These are phyloP conservation scores for Galeopterus variegatus DNA, from an alignment of 2,113 vertebrate species.

Conservation along the genomic window DNA sequence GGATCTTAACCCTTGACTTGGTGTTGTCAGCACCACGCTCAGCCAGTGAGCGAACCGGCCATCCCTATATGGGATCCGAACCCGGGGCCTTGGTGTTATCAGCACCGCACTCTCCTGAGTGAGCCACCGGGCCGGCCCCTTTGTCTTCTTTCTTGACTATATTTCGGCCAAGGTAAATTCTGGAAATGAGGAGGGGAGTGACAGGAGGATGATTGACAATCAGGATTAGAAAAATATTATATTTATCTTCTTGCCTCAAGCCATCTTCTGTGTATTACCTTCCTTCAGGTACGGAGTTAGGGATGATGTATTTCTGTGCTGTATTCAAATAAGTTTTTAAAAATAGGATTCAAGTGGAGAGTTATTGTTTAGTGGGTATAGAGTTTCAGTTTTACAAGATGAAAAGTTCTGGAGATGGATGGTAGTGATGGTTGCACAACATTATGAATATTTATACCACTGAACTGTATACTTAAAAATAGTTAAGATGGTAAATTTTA, in stretches of 20 bases:
- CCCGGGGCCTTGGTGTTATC: too few species aligned
- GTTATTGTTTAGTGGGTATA: background rate
- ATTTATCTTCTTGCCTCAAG: background rate
- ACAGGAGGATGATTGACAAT: slow-evolving; percentile 2
- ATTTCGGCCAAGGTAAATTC: slow-evolving; percentile 26
- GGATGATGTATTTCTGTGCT: slow-evolving; percentile 43
- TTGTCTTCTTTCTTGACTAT: slow-evolving; percentile 18
- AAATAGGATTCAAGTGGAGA: background rate
- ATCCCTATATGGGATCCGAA: too few species aligned
- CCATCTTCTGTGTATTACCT: background rate
- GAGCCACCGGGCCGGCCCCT: too few species aligned
- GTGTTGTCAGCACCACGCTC: too few species aligned
- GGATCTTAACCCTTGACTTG: too few species aligned
- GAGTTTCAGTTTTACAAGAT: background rate
- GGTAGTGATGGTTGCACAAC: background rate
- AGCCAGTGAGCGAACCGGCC: too few species aligned
- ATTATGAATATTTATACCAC: background rate
- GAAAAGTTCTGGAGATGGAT: background rate
- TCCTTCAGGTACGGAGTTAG: slow-evolving; percentile 36
- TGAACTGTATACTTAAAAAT: background rate
- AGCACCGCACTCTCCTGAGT: too few species aligned
- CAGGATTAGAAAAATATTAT: slow-evolving; percentile 48
- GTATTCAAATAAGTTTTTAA: slow-evolving; percentile 49
- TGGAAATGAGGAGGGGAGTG: slow-evolving; percentile 30
- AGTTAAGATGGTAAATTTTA: background rate